Base-by-base conservation (phyloP, 2,888 invertebrate species). In the Exephanes ischioxanthus region DNA sequence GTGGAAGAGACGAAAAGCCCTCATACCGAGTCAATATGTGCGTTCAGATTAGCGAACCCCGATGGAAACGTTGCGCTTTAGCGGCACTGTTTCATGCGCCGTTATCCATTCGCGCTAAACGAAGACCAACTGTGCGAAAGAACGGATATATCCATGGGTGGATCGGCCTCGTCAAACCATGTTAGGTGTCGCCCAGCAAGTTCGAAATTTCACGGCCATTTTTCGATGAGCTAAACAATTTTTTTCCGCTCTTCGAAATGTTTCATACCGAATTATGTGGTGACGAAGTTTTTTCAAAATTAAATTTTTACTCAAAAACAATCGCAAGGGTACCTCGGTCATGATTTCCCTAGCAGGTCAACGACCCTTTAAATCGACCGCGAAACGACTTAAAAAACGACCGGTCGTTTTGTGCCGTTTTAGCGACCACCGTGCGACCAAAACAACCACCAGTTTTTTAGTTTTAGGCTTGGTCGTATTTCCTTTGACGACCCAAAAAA, bases 71-170 rank as follows among this genome's bases (percentile, higher is more conserved):
- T 75, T 51, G n/a, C 30, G 76, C 51, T 76, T 76, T 51, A 37
- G 33, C 51, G 63, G 51, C 63, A 26, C 61, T 48, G 19, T 48
- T 61, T 58, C 41, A 61, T 48, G 55, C 19, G 16, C 19, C 16
- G 9, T n/a, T 11, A 16, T 61, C 75, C 75, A 63, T 22, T 19
- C 33, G 51, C 51, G 30, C 33, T 19, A 5, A 19, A 4, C 48
- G 19, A 75, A 63, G 75, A 63, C 45, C 66, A 76, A 63, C 66
- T 53, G 66, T 76, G 76, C 76, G 76, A 76, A 37, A 76, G 51
- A 51, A 66, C 63, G 63, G 63, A 76, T 51, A 48, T 2, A 76
- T 63, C 51, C 75, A 51, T 76, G 51, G 33, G 4, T 75, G 30
- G 51, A 63, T 45, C 63, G 48, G 4, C 48, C 63, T 7, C 37